Evolutionary conservation across 1,140 invertebrate species (phyloP).

Genomic region (Magallana angulata): DNA sequence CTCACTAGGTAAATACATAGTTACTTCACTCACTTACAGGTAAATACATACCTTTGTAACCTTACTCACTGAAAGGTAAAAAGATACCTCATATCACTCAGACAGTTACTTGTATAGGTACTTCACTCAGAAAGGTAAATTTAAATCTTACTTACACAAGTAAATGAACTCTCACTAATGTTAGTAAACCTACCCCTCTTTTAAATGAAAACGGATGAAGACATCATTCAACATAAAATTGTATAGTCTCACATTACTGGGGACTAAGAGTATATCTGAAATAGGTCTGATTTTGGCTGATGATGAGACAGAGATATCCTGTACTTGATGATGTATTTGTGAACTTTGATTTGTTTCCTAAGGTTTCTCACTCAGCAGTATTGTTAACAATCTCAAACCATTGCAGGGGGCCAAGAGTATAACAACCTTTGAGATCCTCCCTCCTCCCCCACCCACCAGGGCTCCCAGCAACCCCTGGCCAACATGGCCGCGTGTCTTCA

Average conservation of each 20-base stretch:
- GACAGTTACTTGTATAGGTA: conserved; percentile 98
- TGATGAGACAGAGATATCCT: too few species aligned
- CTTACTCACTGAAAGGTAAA: conserved; percentile 89
- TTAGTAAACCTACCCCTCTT: too few species aligned
- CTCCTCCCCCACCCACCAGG: conserved; percentile 90
- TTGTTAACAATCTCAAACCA: conserved; percentile 33
- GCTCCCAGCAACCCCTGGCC: conserved; percentile 97
- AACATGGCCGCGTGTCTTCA: conserved; percentile 97
- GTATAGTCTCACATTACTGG: too few species aligned
- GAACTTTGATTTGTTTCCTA: too few species aligned
- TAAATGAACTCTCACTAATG: too few species aligned
- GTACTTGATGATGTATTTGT: too few species aligned
- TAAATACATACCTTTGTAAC: conserved; percentile 88
- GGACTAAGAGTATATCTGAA: too few species aligned
- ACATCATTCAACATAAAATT: too few species aligned
- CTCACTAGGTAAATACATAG: conserved; percentile 85
- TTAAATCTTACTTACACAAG: neutral
- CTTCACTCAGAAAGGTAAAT: conserved; percentile 91
- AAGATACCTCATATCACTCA: too few species aligned
- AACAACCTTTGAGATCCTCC: conserved; percentile 98
- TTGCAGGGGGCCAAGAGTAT: conserved; percentile 94
- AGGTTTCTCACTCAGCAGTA: too few species aligned
- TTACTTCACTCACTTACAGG: conserved; percentile 94
- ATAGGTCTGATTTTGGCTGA: too few species aligned
- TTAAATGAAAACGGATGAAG: too few species aligned